A percentile compares a stretch with the other conserved stretches of the same genome.
These are phyloP conservation scores for Drosophila merina DNA, from an alignment of 2,888 invertebrate genomes.

Conservation along the genomic window DNA sequence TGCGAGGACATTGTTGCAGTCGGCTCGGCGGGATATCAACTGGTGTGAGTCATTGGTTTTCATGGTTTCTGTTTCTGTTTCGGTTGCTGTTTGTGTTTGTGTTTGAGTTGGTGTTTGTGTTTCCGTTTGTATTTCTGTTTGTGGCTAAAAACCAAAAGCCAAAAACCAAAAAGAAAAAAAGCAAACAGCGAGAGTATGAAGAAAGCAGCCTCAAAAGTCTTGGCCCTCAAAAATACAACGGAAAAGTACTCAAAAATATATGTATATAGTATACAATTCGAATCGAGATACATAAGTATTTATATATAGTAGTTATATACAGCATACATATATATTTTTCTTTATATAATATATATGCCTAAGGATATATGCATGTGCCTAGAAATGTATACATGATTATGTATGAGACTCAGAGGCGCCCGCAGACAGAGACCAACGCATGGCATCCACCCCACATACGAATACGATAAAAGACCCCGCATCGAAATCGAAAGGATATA, in stretches of 20 bases:
- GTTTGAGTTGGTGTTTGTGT: conserved; percentile 14
- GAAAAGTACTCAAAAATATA: conserved; percentile 13
- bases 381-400: conserved; percentile 26
- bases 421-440: conserved; percentile 56
- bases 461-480: background rate
- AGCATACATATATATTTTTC: conserved; percentile 14
- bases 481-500: too few species aligned
- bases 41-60: background rate
- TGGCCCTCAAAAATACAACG: conserved; percentile 16
- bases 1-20: conserved; percentile 23
- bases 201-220: conserved; percentile 56
- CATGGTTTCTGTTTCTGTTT: conserved; percentile 4
- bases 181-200: conserved; percentile 33
- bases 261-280: conserved; percentile 21
- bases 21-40: conserved; percentile 18
- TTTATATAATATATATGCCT: conserved; percentile 20
- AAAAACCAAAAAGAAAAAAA: conserved; percentile 25
- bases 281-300: conserved; percentile 19
- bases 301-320: conserved; percentile 32
- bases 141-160: conserved; percentile 66
- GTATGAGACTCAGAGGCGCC: conserved; percentile 41
- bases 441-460: conserved; percentile 10
- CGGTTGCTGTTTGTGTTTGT: conserved; percentile 4
- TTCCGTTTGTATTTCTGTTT: conserved; percentile 35
- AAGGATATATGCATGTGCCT: conserved; percentile 19